Evolutionary conservation across 1,140 invertebrate species (phyloP).

Genomic region (Daktulosphaira vitifoliae): DNA sequence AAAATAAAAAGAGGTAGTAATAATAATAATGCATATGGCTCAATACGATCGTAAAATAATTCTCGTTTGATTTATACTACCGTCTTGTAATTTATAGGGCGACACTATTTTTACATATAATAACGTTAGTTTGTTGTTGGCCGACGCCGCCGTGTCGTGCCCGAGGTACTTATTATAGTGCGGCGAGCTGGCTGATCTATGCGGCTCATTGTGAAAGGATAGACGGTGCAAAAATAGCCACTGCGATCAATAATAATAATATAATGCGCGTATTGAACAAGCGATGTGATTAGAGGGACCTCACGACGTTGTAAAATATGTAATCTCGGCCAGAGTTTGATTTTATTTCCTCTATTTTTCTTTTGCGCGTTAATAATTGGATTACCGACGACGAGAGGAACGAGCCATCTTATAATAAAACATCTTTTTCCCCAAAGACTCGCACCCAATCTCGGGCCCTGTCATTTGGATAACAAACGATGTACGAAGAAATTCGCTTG

Average conservation of each 20-base stretch:
- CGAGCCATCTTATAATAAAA: constrained; percentile 31
- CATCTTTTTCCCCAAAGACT: constrained; percentile 32
- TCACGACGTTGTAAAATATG: not conserved
- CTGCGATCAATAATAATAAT: not conserved
- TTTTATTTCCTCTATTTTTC: constrained; percentile 22
- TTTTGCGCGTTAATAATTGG: constrained; percentile 32
- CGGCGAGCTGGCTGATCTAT: too few relatives aligned
- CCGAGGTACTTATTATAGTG: too few relatives aligned
- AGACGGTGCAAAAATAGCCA: too few relatives aligned
- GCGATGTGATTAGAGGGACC: constrained; percentile 25
- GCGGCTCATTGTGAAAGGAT: too few relatives aligned
- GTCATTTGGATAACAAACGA: constrained; percentile 34
- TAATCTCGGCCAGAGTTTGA: not conserved
- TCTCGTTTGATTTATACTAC: too few relatives aligned
- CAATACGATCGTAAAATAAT: too few relatives aligned
- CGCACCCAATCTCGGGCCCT: constrained; percentile 31
- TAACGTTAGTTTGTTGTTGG: too few relatives aligned
- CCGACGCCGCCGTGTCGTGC: too few relatives aligned
- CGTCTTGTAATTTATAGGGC: too few relatives aligned
- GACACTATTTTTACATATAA: too few relatives aligned
- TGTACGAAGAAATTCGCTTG: constrained; percentile 31
- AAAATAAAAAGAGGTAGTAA: too few relatives aligned
- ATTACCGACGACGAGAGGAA: not conserved
- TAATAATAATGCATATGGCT: too few relatives aligned
- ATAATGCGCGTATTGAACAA: not conserved